A percentile compares a stretch with the other conserved stretches of the same genome.
phyloP scores from a whole-genome alignment of 2,888 invertebrate species.

The Lepidochrysops patricia region DNA sequence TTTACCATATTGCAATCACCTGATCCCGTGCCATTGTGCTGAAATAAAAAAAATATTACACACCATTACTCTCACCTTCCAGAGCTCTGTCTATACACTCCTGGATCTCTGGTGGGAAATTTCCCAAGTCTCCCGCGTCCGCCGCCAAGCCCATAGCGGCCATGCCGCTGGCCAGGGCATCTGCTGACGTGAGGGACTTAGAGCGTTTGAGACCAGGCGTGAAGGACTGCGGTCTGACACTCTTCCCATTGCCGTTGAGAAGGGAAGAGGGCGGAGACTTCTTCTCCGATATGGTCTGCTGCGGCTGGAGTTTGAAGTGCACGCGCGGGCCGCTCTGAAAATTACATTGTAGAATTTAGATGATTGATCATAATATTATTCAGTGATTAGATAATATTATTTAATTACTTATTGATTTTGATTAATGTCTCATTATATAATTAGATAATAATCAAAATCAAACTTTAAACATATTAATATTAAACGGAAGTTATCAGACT shows the following conservation, averaged over 20 bases:
- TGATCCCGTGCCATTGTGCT: constrained; percentile 24
- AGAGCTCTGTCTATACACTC: constrained; percentile 82
- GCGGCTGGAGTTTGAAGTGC: constrained; percentile 73
- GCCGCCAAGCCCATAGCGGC: constrained; percentile 80
- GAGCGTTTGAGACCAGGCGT: constrained; percentile 81
- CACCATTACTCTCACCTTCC: constrained; percentile 66
- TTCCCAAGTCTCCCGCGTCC: constrained; percentile 83
- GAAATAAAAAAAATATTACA: constrained; percentile 23
- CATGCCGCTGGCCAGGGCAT: constrained; percentile 79
- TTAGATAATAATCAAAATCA: no score
- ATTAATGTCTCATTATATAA: no score
- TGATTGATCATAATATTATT: not conserved
- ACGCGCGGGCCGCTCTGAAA: constrained; percentile 71
- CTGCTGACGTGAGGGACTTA: constrained; percentile 86
- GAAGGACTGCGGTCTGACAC: constrained; percentile 56
- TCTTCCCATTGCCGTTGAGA: constrained; percentile 61
- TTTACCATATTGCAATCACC: constrained; percentile 13
- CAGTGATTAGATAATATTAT: no score
- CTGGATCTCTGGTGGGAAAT: constrained; percentile 83
- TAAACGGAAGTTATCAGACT: no score
- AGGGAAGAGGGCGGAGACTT: constrained; percentile 58
- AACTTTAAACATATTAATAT: no score
- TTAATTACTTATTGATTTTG: no score
- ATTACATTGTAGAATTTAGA: not conserved
- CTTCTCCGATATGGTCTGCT: constrained; percentile 60